Base-by-base conservation (phyloP, 2,113 vertebrate genomes). In the Triplophysa tibetana region DNA sequence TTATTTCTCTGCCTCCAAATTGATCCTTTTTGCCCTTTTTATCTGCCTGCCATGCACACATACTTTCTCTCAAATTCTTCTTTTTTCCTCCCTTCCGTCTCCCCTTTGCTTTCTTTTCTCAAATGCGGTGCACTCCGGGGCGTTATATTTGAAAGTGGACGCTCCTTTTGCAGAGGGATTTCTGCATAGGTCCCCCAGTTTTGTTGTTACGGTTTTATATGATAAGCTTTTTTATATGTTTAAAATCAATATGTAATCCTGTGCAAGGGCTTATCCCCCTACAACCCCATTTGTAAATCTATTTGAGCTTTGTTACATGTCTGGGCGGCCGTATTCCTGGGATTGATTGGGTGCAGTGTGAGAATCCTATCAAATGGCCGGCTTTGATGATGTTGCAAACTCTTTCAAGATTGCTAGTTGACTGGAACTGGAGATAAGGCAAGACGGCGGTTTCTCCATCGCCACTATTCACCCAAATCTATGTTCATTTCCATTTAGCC, bases 201-300 rank as follows among this genome's bases (percentile, higher is more conserved):
- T 84, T 84, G 88, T 91, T 90, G 91, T 88, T 97, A 96, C 95
- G 95, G 95, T 94, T 96, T 98, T 97, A 96, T 98, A 97, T 97
- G 97, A 99, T 98, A 98, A 98, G 97, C 96, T 97, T 90, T 92
- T 93, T 93, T 93, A 96, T 98, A 98, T 96, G 96, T 98, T 98
- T 95, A 95, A 98, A 98, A 99, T 99, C 98, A 98, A 98, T 99
- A 98, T 98, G 97, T 99, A 99, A 99, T 99, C 98, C 98, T 96
- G 96, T 98, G 96, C 95, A 97, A 96, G 94, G 95, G 97, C 97
- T 99, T 99, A 98, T 97, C 96, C 97, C 84, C 87, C 94, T 94
- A 94, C 95, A 94, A 95, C 94, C 94, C 95, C 94, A 97, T 99
- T 98, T 98, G 96, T 98, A 98, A 98, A 98, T 99, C 97, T 98